These are phyloP conservation scores for Oreochromis mossambicus DNA, from an alignment of 2,797 vertebrate species.

Conservation along the genomic window DNA sequence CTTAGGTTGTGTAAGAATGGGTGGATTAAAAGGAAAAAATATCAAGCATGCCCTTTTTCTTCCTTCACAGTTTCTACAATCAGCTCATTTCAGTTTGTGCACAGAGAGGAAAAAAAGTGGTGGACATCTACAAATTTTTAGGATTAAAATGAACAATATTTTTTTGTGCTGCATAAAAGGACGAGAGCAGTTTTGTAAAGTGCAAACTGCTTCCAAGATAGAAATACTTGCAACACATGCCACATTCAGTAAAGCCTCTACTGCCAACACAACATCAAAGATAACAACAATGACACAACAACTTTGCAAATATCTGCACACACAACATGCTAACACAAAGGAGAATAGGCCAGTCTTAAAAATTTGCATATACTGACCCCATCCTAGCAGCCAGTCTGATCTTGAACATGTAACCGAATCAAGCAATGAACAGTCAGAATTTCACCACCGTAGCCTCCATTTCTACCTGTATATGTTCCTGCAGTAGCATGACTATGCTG, in stretches of 20 bases:
- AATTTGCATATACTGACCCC: not conserved
- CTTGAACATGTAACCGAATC: not conserved
- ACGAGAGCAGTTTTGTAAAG: not conserved
- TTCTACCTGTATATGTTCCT: not conserved
- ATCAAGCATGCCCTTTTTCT: rapidly evolving
- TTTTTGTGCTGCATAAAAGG: not conserved
- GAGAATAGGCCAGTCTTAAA: not conserved
- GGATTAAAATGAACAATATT: not conserved
- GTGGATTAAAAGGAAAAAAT: not conserved
- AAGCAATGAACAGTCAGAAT: rapidly evolving
- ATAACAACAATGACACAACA: rapidly evolving
- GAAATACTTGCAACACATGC: not conserved
- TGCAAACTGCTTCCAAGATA: not conserved
- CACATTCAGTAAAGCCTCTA: not conserved
- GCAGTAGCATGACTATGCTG: not conserved
- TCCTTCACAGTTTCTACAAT: not conserved
- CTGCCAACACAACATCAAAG: not conserved
- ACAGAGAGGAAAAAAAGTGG: not conserved
- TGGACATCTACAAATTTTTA: not conserved
- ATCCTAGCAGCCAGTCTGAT: not conserved
- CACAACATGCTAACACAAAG: not conserved
- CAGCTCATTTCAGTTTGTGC: not conserved
- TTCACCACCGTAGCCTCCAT: not conserved
- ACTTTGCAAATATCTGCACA: not conserved
- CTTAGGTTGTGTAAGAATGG: not conserved